Evolutionary conservation across 2,797 vertebrate species (phyloP), one percentile per base, ranked within the genome.

Genomic region (Sebastiscus albofasciatus): DNA sequence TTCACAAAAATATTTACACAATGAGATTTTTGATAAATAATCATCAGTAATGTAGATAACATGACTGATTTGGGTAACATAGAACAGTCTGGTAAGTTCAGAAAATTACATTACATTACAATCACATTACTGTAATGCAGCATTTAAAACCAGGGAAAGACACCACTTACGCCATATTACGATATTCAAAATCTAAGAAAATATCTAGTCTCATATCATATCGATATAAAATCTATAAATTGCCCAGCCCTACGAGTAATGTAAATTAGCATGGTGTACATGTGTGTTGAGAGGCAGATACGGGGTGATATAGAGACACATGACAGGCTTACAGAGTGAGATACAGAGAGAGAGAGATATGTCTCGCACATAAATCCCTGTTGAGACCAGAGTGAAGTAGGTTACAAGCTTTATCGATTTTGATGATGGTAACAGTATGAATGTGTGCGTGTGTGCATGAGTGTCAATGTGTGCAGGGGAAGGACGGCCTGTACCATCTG

Each of bases 381-480:
- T 81, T 84, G 90, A 90, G 88, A 82, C 80, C 71, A 67, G 78
- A 90, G 75, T 74, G 91, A 93, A 93, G 90, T 90, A 92, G 90
- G 90, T 93, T 92, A 93, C 92, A 89, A 89, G 93, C 89, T 86
- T 86, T 93, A 94, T 93, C 80, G 91, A 93, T 94, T 92, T 83
- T 82, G 86, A 86, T 88, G 76, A 89, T 83, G 83, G 80, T 80
- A 81, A 76, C 80, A 78, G 78, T 88, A 33, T 73, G 78, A 73
- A 14, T 77, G 76, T 82, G 87, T 86, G 75, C 24, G 62, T 67
- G 71, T 14, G 74, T 77, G 58, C n/a, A 22, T 22, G 75, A 3
- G 55, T 66, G 60, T 84, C 55, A 62, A 31, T 86, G 87, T 71
- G 69, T 75, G 72, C 72, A 60, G 59, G 72, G 82, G 83, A 79